Evolutionary conservation across 2,888 invertebrate genomes (phyloP), one percentile per base, ranked within the genome.

Genomic region (Teinopalpus imperialis): DNA sequence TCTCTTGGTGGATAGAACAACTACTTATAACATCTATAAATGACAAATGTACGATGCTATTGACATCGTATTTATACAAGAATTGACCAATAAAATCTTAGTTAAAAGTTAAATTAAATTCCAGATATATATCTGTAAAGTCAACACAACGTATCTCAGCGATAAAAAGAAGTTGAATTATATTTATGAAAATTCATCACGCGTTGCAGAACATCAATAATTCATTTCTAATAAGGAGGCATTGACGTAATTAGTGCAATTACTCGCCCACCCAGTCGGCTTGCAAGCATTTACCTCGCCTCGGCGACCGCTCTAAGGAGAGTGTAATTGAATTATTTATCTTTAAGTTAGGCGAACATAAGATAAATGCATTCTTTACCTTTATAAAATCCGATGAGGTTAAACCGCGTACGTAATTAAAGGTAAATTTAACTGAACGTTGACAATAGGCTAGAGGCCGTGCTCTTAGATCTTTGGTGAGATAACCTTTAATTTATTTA

Each of bases 241-340:
- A 77, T 74, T 80, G 85, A 80, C 75, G 74, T 85, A 83, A 86
- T 86, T 85, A 86, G 79, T 69, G 76, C 81, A 83, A 83, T 85
- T 81, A 83, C 68, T 62, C 64, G 87, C 68, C 87, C 86, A 82
- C 87, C 85, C 83, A 81, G 71, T 59, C 68, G 68, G 73, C 61
- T 35, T 24, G 29, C 20, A 46, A 30, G 35, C 41, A 46, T 35
- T 46, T 34, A 12, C 16, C 8, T 14, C 23, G 39, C 32, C 20
- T 21, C 35, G 24, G 16, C 63, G 51, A 63, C 59, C 59, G 66
- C 66, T 65, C 62, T 61, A 61, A 59, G 54, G 62, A 60, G 60
- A 60, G 43, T 48, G 43, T 74, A 75, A 79, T 78, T 74, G 76
- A 81, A 81, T 81, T 78, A 82, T 83, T 79, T 81, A 82, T 81